Base-by-base conservation (phyloP, 1,140 invertebrate species). In the Calephelis virginiensis region DNA sequence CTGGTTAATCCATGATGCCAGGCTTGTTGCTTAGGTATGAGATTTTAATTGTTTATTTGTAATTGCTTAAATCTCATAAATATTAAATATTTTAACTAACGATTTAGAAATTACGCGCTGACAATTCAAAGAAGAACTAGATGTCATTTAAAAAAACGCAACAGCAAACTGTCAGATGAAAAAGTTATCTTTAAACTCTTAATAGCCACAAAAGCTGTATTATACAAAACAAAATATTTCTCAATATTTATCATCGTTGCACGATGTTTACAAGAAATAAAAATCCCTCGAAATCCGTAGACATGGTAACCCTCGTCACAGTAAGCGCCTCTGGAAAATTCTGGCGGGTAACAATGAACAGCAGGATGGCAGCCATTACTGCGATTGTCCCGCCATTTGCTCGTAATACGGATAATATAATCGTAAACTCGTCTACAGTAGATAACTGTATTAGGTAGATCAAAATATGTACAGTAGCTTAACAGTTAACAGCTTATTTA, bases 271-370 rank as follows among this genome's bases (percentile, higher is more conserved):
- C 14, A 14, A 12, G 6, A 53, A 53, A 6, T 56, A 9, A 56
- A 56, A 28, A 37, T 9, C 5, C 49, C 8, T 28, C 14, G 13
- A 48, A 48, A n/a, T 43, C 40, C 6, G n/a, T 48, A 48, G n/a
- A 48, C 8, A 53, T 1, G 11, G 11, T 12, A 59, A 38, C 53
- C 53, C 53, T 59, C 11, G 53, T 59, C 53, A 38, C 28, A 59
- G 53, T n/a, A 70, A 68, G 72, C 61, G 74, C 71, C 86, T 88
- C 87, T 90, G 83, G 87, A 90, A 88, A 85, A 80, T 86, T 85
- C 87, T 85, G 75, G 80, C 84, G 83, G 78, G 84, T 81, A 81
- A 81, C 80, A 69, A 66, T 68, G 73, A 70, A 71, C 71, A 64
- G 68, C 86, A 86, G 85, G 84, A 88, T 81, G 84, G 63, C 73